A percentile compares a stretch with the other conserved stretches of the same genome.
Evolutionary conservation across 2,113 vertebrate species (phyloP).

Genomic region (Tonatia bakeri): DNA sequence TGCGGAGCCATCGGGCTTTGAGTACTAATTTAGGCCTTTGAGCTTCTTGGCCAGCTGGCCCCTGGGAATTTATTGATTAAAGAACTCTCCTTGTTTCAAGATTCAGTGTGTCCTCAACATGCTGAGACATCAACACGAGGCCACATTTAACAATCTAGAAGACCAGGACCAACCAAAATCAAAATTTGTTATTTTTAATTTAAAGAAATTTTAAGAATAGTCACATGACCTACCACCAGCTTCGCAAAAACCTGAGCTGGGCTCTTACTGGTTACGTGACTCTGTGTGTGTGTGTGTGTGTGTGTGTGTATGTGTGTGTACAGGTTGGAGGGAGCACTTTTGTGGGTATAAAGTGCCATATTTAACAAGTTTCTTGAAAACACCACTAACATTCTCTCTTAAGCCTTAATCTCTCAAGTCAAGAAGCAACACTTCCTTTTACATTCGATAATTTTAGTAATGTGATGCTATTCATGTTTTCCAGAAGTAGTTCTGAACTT

Average conservation of each 20-base stretch:
- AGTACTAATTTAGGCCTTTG: not conserved
- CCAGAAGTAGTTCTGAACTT: not conserved
- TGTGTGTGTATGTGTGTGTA: not conserved
- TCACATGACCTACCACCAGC: not conserved
- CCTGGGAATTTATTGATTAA: not conserved
- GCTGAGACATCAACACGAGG: not conserved
- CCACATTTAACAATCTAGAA: not conserved
- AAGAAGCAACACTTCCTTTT: not conserved
- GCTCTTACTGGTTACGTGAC: not conserved
- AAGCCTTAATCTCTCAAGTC: not conserved
- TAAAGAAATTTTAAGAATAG: not conserved
- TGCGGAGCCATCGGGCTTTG: not conserved
- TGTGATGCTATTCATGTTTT: not conserved
- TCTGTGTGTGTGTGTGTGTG: not conserved
- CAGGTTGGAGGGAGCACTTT: accelerated
- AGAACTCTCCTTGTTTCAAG: not conserved
- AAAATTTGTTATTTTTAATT: not conserved
- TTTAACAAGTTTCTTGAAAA: not conserved
- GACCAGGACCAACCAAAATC: not conserved
- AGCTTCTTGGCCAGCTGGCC: not conserved
- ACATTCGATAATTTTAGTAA: not conserved
- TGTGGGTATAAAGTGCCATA: not conserved
- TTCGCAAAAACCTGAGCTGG: not conserved
- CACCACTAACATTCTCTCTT: not conserved
- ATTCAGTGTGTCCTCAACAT: not conserved